These are phyloP conservation scores for Amphiura filiformis DNA, from an alignment of 35 echinoderm and acorn worm species.

Conservation along the genomic window DNA sequence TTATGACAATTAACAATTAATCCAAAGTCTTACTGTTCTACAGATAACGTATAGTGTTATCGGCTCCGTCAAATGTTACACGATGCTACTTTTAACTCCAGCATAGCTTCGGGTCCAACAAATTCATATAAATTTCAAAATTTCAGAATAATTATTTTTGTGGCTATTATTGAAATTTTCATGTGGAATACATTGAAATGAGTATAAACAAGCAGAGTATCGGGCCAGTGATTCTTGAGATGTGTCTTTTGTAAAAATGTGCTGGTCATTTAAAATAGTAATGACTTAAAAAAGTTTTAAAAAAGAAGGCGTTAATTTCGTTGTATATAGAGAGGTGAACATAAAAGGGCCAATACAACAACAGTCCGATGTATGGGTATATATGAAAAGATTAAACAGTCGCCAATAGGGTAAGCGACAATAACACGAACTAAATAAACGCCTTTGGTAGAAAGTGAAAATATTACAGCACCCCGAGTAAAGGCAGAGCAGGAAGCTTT, in stretches of 20 bases:
- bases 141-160: no score
- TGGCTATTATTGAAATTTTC: no score
- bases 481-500: background rate
- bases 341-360: constrained; percentile 4
- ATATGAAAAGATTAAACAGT: constrained; percentile 12
- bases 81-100: background rate
- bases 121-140: no score
- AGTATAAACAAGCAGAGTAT: no score
- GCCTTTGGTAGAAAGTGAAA: background rate
- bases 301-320: no score
- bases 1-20: constrained; percentile 1
- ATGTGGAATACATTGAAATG: no score
- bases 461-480: background rate
- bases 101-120: no score
- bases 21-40: background rate
- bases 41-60: background rate
- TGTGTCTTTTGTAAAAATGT: no score
- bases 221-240: no score
- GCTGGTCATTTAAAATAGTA: no score
- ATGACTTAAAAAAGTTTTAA: no score
- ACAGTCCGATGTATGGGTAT: background rate
- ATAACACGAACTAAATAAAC: background rate
- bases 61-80: background rate
- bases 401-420: constrained; percentile 9
- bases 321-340: background rate